phyloP scores from a whole-genome alignment of 2,797 vertebrate genomes.

The Vireo griseus region DNA sequence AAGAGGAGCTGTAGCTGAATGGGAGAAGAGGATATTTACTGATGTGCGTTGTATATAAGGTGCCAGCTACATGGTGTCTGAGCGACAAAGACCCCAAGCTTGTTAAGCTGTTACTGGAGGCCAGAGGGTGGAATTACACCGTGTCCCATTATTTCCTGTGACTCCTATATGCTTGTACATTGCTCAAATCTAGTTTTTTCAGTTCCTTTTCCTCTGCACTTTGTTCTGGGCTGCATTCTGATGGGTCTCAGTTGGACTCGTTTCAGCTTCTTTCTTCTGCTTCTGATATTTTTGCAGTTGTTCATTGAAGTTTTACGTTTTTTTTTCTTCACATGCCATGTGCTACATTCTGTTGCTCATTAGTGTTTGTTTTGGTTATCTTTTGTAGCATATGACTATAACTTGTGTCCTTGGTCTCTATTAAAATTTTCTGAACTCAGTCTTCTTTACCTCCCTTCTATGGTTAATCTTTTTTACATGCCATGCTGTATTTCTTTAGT shows the following conservation, averaged over 20 bases:
- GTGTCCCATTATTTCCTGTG: not conserved
- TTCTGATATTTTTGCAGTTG: not conserved
- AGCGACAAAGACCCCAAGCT: not conserved
- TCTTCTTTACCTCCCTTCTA: not conserved
- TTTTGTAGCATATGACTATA: not conserved
- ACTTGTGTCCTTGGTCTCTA: not conserved
- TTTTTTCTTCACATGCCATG: not conserved
- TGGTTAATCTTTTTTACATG: not conserved
- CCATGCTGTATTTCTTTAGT: not conserved
- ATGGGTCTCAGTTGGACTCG: not conserved
- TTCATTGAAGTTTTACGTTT: not conserved
- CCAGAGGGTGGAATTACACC: not conserved
- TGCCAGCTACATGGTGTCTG: not conserved
- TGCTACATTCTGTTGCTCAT: not conserved
- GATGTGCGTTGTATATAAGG: not conserved
- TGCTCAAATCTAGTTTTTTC: not conserved
- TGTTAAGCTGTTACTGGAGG: not conserved
- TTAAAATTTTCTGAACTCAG: not conserved
- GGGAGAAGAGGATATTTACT: not conserved
- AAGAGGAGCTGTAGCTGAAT: not conserved
- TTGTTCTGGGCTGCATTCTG: not conserved
- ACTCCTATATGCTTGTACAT: fast-evolving
- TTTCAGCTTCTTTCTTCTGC: not conserved
- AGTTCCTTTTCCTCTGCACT: not conserved
- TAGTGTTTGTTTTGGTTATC: not conserved